phyloP scores from a whole-genome alignment of 2,113 vertebrate species.

The Podarcis muralis region DNA sequence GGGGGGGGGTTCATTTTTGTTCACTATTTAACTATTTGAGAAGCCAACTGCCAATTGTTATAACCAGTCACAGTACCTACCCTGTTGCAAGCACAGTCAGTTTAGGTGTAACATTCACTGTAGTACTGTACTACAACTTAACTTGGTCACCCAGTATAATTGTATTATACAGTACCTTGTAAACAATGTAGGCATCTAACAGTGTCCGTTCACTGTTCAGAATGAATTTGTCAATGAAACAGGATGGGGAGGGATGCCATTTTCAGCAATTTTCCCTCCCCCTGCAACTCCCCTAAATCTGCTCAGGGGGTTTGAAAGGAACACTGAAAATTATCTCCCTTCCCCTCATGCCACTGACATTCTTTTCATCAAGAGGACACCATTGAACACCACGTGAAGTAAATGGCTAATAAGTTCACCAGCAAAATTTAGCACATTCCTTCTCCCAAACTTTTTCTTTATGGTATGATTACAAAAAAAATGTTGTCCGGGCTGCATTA shows the following conservation, averaged over 20 bases:
- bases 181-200: background rate
- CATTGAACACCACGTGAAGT: too few relatives aligned
- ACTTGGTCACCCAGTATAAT: background rate
- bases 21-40: background rate
- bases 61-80: background rate
- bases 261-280: too few relatives aligned
- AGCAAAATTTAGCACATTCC: background rate
- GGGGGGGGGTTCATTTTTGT: background rate
- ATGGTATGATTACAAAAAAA: background rate
- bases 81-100: background rate
- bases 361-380: too few relatives aligned
- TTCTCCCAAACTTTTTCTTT: background rate
- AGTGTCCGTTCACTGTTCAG: too few relatives aligned
- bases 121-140: background rate
- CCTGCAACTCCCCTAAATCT: too few relatives aligned
- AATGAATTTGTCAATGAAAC: too few relatives aligned
- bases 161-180: background rate
- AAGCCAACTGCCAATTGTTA: background rate
- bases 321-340: too few relatives aligned
- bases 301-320: too few relatives aligned
- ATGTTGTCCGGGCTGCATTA: background rate
- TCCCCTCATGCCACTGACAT: too few relatives aligned
- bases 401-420: background rate
- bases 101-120: background rate
- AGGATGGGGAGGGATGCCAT: too few relatives aligned